phyloP scores from a whole-genome alignment of 2,113 vertebrate species.

The Salvelinus fontinalis region DNA sequence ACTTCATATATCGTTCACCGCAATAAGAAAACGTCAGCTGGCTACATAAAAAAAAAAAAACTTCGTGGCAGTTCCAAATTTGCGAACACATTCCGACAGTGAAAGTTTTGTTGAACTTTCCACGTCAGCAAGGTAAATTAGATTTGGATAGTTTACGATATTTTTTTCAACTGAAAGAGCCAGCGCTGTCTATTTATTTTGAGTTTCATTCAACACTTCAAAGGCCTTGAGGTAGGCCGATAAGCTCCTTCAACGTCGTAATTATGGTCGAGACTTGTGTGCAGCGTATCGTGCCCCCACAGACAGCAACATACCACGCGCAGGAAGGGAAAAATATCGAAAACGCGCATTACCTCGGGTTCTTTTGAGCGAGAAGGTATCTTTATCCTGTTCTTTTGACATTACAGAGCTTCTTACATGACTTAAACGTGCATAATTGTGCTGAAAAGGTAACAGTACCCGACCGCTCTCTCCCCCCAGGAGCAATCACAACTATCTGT shows the following conservation, averaged over 20 bases:
- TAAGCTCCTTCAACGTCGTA: slow-evolving; percentile 32
- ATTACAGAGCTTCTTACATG: slow-evolving; percentile 75
- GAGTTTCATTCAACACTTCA: slow-evolving; percentile 43
- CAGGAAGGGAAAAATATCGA: slow-evolving; percentile 25
- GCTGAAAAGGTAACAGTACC: slow-evolving; percentile 9
- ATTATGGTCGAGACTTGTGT: slow-evolving; percentile 30
- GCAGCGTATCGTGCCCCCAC: slow-evolving; percentile 32
- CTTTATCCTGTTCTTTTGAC: slow-evolving; percentile 82
- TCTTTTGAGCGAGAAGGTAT: slow-evolving; percentile 75
- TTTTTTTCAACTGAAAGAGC: not conserved
- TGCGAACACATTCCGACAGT: not conserved
- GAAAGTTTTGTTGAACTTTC: not conserved
- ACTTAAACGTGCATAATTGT: slow-evolving; percentile 41
- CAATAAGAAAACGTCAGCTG: slow-evolving; percentile 9
- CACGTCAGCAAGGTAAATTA: not conserved
- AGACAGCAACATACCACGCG: slow-evolving; percentile 18
- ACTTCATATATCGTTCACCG: not conserved
- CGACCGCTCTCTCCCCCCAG: slow-evolving; percentile 20
- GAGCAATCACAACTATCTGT: slow-evolving; percentile 38
- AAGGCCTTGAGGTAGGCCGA: slow-evolving; percentile 53
- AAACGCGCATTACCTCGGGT: slow-evolving; percentile 69
- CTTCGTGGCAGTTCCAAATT: slow-evolving; percentile 17
- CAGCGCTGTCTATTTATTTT: slow-evolving; percentile 1
- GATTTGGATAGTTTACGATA: not conserved
- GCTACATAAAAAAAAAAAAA: slow-evolving; percentile 9